Evolutionary conservation across 2,113 vertebrate genomes (phyloP).

Genomic region (Xiphophorus couchianus): DNA sequence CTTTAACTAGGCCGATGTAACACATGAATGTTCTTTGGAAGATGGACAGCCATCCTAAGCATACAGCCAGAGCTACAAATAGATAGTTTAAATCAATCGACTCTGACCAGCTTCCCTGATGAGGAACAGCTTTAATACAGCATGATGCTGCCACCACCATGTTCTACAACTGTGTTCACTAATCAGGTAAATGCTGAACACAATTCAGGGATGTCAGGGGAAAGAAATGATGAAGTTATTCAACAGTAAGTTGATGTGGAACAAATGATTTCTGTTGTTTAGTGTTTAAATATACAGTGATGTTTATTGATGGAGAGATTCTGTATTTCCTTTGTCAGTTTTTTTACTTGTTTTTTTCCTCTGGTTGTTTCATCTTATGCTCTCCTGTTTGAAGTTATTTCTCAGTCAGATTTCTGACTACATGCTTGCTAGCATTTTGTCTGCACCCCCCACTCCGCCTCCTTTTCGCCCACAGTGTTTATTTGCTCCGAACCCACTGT

Average conservation of each 20-base stretch:
- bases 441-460: background rate
- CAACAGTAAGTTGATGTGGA: no score
- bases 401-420: slow-evolving; percentile 20
- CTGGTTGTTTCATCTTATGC: background rate
- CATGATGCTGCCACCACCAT: background rate
- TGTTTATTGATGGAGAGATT: no score
- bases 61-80: no score
- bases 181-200: no score
- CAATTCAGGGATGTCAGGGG: background rate
- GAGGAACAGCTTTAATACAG: background rate
- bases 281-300: background rate
- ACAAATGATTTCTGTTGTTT: background rate
- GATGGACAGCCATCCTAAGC: no score
- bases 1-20: no score
- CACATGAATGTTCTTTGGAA: background rate
- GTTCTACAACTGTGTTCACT: background rate
- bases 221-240: background rate
- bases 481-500: slow-evolving; percentile 49
- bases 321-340: no score
- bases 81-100: background rate
- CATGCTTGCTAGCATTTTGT: slow-evolving; percentile 25
- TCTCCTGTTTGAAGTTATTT: slow-evolving; percentile 17
- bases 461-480: slow-evolving; percentile 30
- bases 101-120: background rate
- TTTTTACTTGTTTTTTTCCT: background rate